Percentiles rank a stretch among this genome's conserved stretches.
Conservation (phyloP, 1,140 invertebrate genomes). For the Aphis craccivora region DNA sequence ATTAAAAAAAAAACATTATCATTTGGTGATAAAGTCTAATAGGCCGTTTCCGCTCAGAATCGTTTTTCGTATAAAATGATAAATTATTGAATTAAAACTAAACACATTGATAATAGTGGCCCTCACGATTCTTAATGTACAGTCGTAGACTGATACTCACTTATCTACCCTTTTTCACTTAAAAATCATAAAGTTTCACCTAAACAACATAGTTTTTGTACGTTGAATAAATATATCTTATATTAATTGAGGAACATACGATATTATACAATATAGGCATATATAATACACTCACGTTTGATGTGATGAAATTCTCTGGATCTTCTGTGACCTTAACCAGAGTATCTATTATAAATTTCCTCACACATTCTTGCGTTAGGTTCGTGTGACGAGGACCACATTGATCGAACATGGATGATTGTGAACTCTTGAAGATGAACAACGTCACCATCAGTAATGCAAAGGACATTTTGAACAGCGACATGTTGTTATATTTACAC, state of each 20-base stretch:
- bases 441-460: background rate
- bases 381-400: background rate
- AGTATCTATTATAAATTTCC: slow-evolving; percentile 18
- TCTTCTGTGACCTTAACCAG: background rate
- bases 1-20: too few species aligned
- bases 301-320: background rate
- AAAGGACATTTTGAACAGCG: too few species aligned
- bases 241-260: background rate
- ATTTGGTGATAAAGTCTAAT: too few species aligned
- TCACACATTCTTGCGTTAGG: slow-evolving; percentile 39
- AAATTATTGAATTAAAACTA: too few species aligned
- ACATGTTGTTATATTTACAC: background rate
- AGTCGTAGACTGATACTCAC: too few species aligned
- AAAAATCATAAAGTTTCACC: background rate
- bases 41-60: too few species aligned
- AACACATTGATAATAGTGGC: too few species aligned
- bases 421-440: too few species aligned
- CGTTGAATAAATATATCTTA: background rate
- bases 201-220: background rate
- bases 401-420: slow-evolving; percentile 26
- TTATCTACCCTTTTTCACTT: background rate
- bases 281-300: background rate
- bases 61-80: too few species aligned
- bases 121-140: too few species aligned
- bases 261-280: too few species aligned